Evolutionary conservation across 1,140 invertebrate species (phyloP).

Genomic region (Steinernema feltiae): DNA sequence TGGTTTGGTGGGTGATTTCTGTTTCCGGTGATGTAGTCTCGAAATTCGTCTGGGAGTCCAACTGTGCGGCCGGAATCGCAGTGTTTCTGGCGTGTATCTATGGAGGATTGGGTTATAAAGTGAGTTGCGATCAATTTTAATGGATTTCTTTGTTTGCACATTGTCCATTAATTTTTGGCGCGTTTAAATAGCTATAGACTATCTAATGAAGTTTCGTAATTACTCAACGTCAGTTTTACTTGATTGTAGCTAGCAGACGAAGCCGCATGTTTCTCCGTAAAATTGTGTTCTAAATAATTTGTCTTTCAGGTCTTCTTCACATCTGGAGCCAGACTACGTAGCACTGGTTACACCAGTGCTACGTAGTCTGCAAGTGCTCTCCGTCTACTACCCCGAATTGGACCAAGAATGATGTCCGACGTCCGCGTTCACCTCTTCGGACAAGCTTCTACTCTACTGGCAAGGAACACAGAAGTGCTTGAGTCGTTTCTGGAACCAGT

Average conservation of each 20-base stretch:
- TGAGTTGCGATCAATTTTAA: not conserved
- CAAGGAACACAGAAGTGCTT: no score
- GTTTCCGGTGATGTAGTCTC: constrained; percentile 15
- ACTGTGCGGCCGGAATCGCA: not conserved
- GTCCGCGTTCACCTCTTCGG: no score
- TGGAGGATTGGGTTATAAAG: constrained; percentile 23
- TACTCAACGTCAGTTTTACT: no score
- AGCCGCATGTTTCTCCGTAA: no score
- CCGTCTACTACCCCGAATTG: constrained; percentile 50
- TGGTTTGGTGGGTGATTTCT: constrained; percentile 38
- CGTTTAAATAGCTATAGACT: no score
- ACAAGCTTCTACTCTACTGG: no score
- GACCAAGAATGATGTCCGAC: no score
- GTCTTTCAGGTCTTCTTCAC: constrained; percentile 18
- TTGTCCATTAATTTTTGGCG: no score
- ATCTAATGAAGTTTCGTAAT: no score
- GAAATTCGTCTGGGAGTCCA: not conserved
- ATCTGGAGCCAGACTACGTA: no score
- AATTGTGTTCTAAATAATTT: not conserved
- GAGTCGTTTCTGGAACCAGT: no score
- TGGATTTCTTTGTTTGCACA: not conserved
- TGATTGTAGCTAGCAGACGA: no score
- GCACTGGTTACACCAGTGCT: constrained; percentile 19
- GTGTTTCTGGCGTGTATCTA: constrained; percentile 23
- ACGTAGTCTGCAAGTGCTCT: constrained; percentile 49